Base-by-base conservation (phyloP, 2,113 vertebrate species). In the Bucco capensis region DNA sequence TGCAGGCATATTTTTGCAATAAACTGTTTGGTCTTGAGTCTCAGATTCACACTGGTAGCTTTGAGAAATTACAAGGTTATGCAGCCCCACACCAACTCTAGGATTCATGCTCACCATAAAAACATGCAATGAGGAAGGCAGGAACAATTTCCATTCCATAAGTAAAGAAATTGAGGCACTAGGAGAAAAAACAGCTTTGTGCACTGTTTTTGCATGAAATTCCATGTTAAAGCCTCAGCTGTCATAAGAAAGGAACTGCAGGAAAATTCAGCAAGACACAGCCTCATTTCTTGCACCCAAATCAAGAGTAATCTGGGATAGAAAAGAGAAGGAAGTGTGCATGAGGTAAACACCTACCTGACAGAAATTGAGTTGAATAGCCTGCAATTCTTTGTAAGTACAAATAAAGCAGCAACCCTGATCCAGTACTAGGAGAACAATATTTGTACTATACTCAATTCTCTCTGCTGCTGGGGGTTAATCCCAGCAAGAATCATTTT, bases 371-470 rank as follows among this genome's bases (percentile, higher is more conserved):
- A 54, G 37, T 7, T 83, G 71, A 92, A 88, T 24, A 81, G 70
- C 27, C 67, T 94, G 83, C 30, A 79, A 66, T 81, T 80, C 83
- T 82, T 83, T 91, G 1, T 8, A 91, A 91, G 60, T 53, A 85
- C 54, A 92, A 96, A 79, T 73, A 89, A 89, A 80, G 82, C 84
- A 75, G 50, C 49, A 87, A 70, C 53, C 19, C 64, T 90, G 30
- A 84, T 81, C 54, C 57, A 87, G 75, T 12, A 82, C 53, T 23
- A 60, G 30, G 17, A 94, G 66, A 89, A 89, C 79, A 93, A 44
- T 89, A 94, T 92, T 90, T 91, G 80, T 74, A 93, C 70, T 93
- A 90, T 69, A 90, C 22, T 91, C 74, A 56, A 27, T 89, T 94
- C 53, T 89, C 93, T 84, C 73, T 89, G 76, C 67, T 92, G 64